Evolutionary conservation across 2,113 vertebrate genomes (phyloP).

Genomic region (Chauna torquata): DNA sequence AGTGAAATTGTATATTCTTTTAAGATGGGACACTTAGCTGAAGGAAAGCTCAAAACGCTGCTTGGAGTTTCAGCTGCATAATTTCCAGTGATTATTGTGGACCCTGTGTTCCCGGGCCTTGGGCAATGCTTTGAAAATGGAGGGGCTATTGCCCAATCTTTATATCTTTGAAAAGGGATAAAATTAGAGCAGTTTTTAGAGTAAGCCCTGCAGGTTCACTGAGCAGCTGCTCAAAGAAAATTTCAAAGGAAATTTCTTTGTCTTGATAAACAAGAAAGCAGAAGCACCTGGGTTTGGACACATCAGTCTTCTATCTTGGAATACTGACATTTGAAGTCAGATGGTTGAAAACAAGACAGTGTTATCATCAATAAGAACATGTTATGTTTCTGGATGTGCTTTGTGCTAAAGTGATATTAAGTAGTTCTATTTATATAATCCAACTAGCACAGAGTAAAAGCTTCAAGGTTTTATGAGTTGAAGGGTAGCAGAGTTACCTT

Average conservation of each 20-base stretch:
- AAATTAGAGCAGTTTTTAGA: conserved; percentile 39
- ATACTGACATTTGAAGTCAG: not conserved
- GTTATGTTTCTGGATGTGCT: not conserved
- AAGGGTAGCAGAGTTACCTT: not conserved
- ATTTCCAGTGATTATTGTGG: conserved; percentile 23
- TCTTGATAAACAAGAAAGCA: not conserved
- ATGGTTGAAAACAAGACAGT: not conserved
- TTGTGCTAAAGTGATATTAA: not conserved
- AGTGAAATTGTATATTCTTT: conserved; percentile 24
- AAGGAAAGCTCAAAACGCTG: not conserved
- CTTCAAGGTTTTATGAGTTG: not conserved
- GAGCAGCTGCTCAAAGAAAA: conserved; percentile 50
- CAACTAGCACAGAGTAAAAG: not conserved
- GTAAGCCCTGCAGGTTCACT: conserved; percentile 41
- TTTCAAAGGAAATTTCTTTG: conserved; percentile 58
- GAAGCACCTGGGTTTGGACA: not conserved
- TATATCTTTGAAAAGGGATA: conserved; percentile 41
- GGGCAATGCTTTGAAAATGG: conserved; percentile 57
- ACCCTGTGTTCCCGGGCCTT: conserved; percentile 22
- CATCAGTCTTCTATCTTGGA: not conserved
- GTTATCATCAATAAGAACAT: not conserved
- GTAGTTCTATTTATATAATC: conserved; percentile 1
- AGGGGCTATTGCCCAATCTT: conserved; percentile 46
- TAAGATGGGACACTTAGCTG: conserved; percentile 8
- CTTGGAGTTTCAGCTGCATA: conserved; percentile 4